Evolutionary conservation across 2,797 vertebrate genomes (phyloP).

Genomic region (Kryptopterus vitreolus): DNA sequence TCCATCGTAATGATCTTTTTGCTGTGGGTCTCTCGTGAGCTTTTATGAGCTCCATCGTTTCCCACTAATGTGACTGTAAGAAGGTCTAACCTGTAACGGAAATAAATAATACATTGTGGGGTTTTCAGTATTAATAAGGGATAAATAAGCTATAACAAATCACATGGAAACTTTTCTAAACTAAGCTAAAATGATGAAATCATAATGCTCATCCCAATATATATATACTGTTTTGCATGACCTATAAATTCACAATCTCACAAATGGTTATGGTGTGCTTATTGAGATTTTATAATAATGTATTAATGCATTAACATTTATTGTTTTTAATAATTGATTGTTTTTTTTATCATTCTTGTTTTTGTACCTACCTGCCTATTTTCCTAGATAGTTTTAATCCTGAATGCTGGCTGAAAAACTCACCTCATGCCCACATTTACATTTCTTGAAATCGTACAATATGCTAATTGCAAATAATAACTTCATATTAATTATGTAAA

Average conservation of each 20-base stretch:
- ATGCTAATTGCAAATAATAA: not conserved
- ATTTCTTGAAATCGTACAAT: not conserved
- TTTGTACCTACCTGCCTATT: not conserved
- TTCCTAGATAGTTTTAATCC: not conserved
- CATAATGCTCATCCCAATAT: not conserved
- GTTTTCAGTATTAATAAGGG: not conserved
- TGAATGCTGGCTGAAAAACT: not conserved
- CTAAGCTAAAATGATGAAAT: not conserved
- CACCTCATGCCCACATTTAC: not conserved
- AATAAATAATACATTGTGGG: not conserved
- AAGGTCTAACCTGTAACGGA: not conserved
- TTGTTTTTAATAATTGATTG: not conserved
- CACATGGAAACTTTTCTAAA: not conserved
- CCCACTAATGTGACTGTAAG: not conserved
- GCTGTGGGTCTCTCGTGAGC: not conserved
- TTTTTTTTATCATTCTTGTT: too few species aligned
- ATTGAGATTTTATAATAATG: too few species aligned
- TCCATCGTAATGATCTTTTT: not conserved
- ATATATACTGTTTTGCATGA: too few species aligned
- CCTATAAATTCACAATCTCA: too few species aligned
- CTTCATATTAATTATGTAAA: not conserved
- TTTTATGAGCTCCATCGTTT: not conserved
- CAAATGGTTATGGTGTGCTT: not conserved
- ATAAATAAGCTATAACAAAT: not conserved
- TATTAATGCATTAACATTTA: not conserved